Conservation (phyloP, 2,888 invertebrate genomes). For the Leucozona laternaria region DNA sequence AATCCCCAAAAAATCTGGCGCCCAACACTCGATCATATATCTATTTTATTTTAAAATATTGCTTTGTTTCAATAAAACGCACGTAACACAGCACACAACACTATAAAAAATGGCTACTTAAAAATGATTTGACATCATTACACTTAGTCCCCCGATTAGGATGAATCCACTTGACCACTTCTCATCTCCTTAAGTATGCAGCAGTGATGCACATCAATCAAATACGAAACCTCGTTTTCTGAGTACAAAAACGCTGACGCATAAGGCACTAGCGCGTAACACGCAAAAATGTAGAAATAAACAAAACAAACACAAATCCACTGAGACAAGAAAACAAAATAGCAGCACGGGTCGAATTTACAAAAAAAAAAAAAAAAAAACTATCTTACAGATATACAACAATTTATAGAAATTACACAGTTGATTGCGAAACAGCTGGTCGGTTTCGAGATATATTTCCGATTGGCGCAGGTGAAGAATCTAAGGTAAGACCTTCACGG, state of each 20-base stretch:
- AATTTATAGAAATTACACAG: conserved; percentile 70
- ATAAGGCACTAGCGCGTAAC: conserved; percentile 74
- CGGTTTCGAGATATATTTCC: conserved; percentile 66
- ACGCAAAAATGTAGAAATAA: conserved; percentile 69
- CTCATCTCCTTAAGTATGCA: conserved; percentile 19
- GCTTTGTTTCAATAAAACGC: conserved; percentile 3
- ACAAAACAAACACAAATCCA: conserved; percentile 15
- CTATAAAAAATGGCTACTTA: not conserved
- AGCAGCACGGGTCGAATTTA: conserved; percentile 19
- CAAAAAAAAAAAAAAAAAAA: conserved; percentile 25
- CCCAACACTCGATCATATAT: conserved; percentile 38
- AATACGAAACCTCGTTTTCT: conserved; percentile 40
- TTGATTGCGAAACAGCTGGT: conserved; percentile 74
- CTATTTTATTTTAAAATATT: conserved; percentile 23
- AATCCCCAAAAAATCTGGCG: conserved; percentile 47
- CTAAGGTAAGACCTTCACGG: conserved; percentile 64
- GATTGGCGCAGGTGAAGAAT: conserved; percentile 64
- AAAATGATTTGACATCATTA: conserved; percentile 71
- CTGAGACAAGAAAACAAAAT: not conserved
- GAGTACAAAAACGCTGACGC: conserved; percentile 63
- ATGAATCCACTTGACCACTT: conserved; percentile 61
- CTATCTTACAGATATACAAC: conserved; percentile 44
- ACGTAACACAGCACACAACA: conserved; percentile 34
- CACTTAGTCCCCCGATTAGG: conserved; percentile 50
- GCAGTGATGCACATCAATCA: conserved; percentile 49